These are phyloP conservation scores for Ophiodon elongatus DNA, from an alignment of 2,113 vertebrate genomes.

Conservation along the genomic window DNA sequence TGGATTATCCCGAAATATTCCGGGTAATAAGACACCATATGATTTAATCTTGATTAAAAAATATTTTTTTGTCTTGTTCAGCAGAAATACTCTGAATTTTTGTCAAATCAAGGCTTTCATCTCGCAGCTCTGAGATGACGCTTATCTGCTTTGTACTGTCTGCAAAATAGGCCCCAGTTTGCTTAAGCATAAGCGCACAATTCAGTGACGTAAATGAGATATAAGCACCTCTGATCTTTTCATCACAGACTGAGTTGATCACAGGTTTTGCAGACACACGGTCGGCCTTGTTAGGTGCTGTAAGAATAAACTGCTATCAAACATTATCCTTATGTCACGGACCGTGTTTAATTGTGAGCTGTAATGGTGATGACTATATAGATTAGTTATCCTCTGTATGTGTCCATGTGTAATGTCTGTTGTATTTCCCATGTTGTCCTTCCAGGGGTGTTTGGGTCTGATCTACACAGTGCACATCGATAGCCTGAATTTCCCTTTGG, in stretches of 20 bases:
- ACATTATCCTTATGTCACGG: background rate
- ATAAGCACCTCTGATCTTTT: constrained; percentile 27
- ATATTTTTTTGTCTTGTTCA: constrained; percentile 45
- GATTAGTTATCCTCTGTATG: background rate
- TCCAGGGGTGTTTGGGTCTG: constrained; percentile 95
- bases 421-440: constrained; percentile 44
- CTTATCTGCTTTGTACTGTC: constrained; percentile 40
- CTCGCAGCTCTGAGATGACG: constrained; percentile 34
- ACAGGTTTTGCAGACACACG: constrained; percentile 8
- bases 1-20: constrained; percentile 98
- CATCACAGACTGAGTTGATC: constrained; percentile 10
- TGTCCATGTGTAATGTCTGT: constrained; percentile 6
- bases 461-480: constrained; percentile 97
- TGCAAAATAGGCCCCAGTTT: constrained; percentile 31
- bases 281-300: background rate
- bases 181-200: constrained; percentile 11
- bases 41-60: constrained; percentile 64
- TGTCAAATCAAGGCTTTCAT: constrained; percentile 54
- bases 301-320: background rate
- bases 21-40: constrained; percentile 87
- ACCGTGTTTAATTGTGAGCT: background rate
- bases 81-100: constrained; percentile 40
- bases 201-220: constrained; percentile 24
- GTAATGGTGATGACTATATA: background rate
- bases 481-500: constrained; percentile 91